Base-by-base conservation (phyloP, 2,797 vertebrate genomes). In the Hipposideros larvatus region DNA sequence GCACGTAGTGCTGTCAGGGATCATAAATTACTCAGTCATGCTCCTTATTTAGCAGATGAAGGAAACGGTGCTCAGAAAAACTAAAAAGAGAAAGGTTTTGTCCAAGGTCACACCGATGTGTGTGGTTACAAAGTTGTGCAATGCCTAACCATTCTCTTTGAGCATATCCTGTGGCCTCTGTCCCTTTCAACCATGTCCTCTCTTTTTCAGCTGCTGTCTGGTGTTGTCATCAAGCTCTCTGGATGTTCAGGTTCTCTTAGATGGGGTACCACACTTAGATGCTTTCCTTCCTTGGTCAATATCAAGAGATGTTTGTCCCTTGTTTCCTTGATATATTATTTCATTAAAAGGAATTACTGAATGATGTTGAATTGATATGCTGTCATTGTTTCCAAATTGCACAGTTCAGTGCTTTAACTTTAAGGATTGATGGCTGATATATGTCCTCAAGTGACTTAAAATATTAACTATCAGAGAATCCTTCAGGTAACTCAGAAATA, bases 381-480 rank as follows among this genome's bases (percentile, higher is more conserved):
- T 37, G 26, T 8, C 3, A 26, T 41, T 21, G 51, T 61, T 82
- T 66, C 15, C 66, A 92, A 41, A 61, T 4, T 70, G 24, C 1
- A 66, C 46, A 26, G 22, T 46, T 57, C 19, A 19, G 5, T 73
- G 37, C 86, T 92, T 84, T 90, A 79, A 74, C 34, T 57, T 53
- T 53, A 73, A 83, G 31, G 11, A 66, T 31, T 70, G 10, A 22
- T 82, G 22, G 24, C 11, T 34, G 11, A 46, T 77, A 34, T 37
- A 78, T 57, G 41, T 53, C 16, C 41, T 34, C 43, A 93, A 90
- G 24, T 71, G 16, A 66, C 53, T 41, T 48, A 75, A 92, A 94
- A 83, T 78, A 41, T 83, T 91, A 66, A 18, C 57, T 80, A 16
- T 13, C 1, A 86, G 37, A 74, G 11, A 78, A 2, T 53, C 4